Conservation (phyloP, 2,113 vertebrate species). For the Protobothrops flavoviridis region DNA sequence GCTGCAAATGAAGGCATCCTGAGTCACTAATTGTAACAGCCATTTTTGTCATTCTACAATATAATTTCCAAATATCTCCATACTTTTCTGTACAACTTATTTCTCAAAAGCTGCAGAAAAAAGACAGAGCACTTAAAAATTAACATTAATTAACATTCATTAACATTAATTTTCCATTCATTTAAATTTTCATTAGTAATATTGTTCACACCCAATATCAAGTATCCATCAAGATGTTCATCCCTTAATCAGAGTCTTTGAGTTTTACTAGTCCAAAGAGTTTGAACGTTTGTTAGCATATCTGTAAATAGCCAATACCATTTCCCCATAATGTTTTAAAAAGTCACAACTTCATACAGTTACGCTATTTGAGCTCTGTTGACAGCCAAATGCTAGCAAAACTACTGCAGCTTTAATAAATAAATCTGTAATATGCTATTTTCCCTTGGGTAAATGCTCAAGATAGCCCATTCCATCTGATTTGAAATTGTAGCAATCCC, state of each 20-base stretch:
- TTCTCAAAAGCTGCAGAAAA: not conserved
- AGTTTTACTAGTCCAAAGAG: conserved; percentile 53
- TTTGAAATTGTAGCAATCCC: conserved; percentile 55
- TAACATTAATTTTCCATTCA: not conserved
- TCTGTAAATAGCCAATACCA: conserved; percentile 46
- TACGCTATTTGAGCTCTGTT: conserved; percentile 49
- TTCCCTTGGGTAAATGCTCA: conserved; percentile 46
- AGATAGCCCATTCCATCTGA: conserved; percentile 53
- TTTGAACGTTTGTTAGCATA: conserved; percentile 67
- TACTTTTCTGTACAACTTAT: no score
- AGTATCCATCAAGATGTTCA: conserved; percentile 56
- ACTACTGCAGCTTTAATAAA: conserved; percentile 58
- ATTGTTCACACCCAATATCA: conserved; percentile 43
- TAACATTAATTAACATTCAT: no score
- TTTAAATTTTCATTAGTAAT: conserved; percentile 32
- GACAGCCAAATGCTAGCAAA: conserved; percentile 45
- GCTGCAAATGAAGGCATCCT: not conserved
- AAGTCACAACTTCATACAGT: conserved; percentile 36
- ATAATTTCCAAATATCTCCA: not conserved
- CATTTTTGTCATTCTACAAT: not conserved
- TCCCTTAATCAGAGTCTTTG: conserved; percentile 50
- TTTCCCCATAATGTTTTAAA: conserved; percentile 61
- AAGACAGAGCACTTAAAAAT: not conserved
- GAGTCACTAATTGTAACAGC: not conserved
- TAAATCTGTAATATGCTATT: conserved; percentile 57